Base-by-base conservation (phyloP, 30 jellyfish, hydroid and myxozoan genomes). In the Nemopilema nomurai region DNA sequence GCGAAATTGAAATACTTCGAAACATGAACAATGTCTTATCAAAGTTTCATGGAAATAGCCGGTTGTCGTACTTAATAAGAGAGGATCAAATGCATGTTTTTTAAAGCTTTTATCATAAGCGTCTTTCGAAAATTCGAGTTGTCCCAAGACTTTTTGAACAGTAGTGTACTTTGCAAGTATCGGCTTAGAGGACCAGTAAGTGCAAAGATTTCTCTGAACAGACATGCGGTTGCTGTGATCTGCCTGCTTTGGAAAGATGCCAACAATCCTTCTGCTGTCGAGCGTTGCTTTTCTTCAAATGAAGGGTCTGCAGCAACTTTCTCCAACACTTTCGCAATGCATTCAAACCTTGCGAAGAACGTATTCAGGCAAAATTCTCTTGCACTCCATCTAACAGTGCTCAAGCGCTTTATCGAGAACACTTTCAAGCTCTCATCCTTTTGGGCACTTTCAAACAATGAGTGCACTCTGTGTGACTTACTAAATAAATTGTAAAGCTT, bases 161-260 rank as follows among this genome's bases (percentile, higher is more conserved):
- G n/a, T n/a, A n/a, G n/a, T n/a, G 30, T 67, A 32, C 84, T 68
- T 25, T 80, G 90, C 71, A 80, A 28, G 73, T 65, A 51, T 30
- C 82, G 83, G 82, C 90, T 65, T 21, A 80, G 90, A 41, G 90
- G 90, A 80, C 82, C 90, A 33, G 90, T 65, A 32, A 80, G 28
- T 65, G 83, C 81, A 65, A 80, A 65, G 1, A 80, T 80, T 66
- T 80, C 81, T 80, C 82, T 80, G 84, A 80, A 66, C 63, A 65
- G 73, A 26, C 82, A 80, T 66, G 90, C 90, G 28, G 90, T 80
- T 80, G 71, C 90, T 49, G 73, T 79, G 88, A 79, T 62, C 79
- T 79, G 88, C 83, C 26, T 79, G 78, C 79, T 64, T 66, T 81
- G 90, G 74, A 81, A 81, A 65, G 86, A 65, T 81, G 57, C 62